Base-by-base conservation (phyloP, 2,888 invertebrate genomes). In the Cremastinae sp. region DNA sequence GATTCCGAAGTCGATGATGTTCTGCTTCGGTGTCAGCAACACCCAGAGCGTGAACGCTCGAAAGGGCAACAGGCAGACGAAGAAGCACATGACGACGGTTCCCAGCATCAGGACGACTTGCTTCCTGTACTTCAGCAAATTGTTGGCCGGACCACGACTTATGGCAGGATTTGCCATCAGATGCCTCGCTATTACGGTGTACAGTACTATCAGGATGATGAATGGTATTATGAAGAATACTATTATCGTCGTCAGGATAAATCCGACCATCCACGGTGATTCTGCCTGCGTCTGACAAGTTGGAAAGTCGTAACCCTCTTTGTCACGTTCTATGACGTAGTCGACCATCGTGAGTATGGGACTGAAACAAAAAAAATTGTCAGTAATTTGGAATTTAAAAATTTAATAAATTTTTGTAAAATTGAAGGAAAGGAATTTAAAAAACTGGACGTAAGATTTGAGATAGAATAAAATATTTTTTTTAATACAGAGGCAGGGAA, bases 71-170 rank as follows among this genome's bases (percentile, higher is more conserved):
- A 98, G 92, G 86, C 97, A 97, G 64, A 97, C 90, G 90, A 98
- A 98, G 90, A 98, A 98, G 59, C 96, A 96, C 28, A 96, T 88
- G 0, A 97, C 97, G 0, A 97, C 97, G 0, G 96, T 95, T 5
- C 95, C 96, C 37, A 97, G 90, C 97, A 97, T 97, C 64, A 96
- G 90, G 45, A 97, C 96, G 22, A 97, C 94, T 91, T 95, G 95
- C 83, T 94, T 95, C 65, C 95, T 92, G 85, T 95, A 95, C 82
- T 95, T 92, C 2, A 94, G 89, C 64, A 94, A 93, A 84, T 93
- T 93, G 39, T 87, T 87, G 75, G 94, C 90, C 70, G 90, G 88
- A 0, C 91, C 93, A 0, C 93, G 92, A 79, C 94, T 93, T 79
- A 95, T 93, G 53, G 93, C 92, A 0, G 95, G 95, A 84, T 94